Evolutionary conservation across 53 echinoderm and acorn worm species (phyloP).

Genomic region (Antedon mediterranea): DNA sequence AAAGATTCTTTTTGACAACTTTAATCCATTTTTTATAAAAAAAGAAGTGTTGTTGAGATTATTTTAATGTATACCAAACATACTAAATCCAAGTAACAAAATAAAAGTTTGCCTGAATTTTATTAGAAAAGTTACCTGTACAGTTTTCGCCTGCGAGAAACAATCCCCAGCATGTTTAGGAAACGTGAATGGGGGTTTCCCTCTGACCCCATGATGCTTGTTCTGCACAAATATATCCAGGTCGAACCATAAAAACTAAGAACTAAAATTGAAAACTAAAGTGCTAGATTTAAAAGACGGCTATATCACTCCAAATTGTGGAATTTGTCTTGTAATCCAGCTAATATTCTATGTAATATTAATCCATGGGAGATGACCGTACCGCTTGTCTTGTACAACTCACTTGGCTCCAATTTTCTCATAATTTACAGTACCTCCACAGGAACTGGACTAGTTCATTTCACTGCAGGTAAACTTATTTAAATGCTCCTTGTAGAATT

Average conservation of each 20-base stretch:
- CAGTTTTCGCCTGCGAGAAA: background rate
- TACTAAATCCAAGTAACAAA: too few relatives aligned
- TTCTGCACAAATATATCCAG: too few relatives aligned
- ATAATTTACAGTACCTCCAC: background rate
- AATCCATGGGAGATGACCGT: background rate
- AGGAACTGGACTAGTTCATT: background rate
- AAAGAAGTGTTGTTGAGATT: too few relatives aligned
- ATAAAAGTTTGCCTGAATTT: too few relatives aligned
- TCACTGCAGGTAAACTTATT: background rate
- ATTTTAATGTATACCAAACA: too few relatives aligned
- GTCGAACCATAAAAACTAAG: background rate
- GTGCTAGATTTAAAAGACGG: background rate
- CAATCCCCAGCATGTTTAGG: background rate
- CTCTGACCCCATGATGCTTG: background rate
- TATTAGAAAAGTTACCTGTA: too few relatives aligned
- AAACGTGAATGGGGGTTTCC: background rate
- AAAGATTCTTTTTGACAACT: too few relatives aligned
- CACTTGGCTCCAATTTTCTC: background rate
- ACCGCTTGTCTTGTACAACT: background rate
- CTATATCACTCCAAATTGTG: background rate
- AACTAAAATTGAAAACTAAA: too few relatives aligned
- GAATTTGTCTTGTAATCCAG: background rate
- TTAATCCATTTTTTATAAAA: too few relatives aligned
- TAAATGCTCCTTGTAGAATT: background rate
- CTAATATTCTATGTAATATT: background rate